Evolutionary conservation across 2,888 invertebrate genomes (phyloP).

Genomic region (Protodeltote pygarga): DNA sequence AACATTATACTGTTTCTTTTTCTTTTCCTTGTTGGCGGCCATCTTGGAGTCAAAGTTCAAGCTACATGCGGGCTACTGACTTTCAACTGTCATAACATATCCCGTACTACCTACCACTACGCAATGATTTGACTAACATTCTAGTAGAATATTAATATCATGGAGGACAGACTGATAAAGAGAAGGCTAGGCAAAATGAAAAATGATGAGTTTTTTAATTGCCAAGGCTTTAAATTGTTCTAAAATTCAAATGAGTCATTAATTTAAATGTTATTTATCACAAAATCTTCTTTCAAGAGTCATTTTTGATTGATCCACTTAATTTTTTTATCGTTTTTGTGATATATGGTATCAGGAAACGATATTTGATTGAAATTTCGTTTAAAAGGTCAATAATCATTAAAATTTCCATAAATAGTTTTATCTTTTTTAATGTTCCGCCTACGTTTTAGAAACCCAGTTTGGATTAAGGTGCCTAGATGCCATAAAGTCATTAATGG

Average conservation of each 20-base stretch:
- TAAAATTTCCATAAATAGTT: constrained; percentile 14
- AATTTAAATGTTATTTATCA: no score
- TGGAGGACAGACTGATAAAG: no score
- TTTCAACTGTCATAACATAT: no score
- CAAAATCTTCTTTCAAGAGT: no score
- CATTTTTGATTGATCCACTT: constrained; percentile 8
- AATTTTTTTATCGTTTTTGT: constrained; percentile 13
- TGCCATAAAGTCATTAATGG: constrained; percentile 15
- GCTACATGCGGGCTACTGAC: no score
- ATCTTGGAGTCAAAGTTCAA: no score
- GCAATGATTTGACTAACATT: no score
- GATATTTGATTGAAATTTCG: constrained; percentile 8
- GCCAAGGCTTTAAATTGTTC: constrained; percentile 39
- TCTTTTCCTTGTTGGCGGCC: no score
- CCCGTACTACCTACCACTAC: no score
- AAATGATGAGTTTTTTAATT: constrained; percentile 33
- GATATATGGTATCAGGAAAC: constrained; percentile 24
- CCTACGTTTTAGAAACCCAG: constrained; percentile 15
- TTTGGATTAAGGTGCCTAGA: constrained; percentile 6
- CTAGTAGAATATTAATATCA: no score
- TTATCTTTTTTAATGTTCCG: constrained; percentile 7
- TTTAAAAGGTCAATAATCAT: constrained; percentile 31
- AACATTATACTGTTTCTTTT: no score
- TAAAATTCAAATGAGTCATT: constrained; percentile 29
- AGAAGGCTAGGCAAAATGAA: no score